A percentile compares a stretch with the other conserved stretches of the same genome.
These are phyloP conservation scores for Dipodomys merriami DNA, from an alignment of 2,113 vertebrate genomes.

Conservation along the genomic window DNA sequence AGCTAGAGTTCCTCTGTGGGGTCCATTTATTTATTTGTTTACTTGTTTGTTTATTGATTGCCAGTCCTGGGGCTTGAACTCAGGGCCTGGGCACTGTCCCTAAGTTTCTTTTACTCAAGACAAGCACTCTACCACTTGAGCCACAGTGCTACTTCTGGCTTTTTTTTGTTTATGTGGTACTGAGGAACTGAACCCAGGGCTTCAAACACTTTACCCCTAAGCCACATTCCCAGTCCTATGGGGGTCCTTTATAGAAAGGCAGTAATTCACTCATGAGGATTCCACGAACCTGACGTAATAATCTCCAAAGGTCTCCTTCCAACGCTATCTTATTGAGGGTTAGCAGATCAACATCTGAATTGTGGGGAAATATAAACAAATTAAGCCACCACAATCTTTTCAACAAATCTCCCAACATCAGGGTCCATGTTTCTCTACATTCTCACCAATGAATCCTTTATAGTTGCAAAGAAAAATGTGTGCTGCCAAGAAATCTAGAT, in stretches of 20 bases:
- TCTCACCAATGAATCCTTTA: constrained; percentile 53
- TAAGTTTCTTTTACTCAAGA: too few relatives aligned
- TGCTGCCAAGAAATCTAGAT: constrained; percentile 49
- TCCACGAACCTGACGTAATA: not conserved
- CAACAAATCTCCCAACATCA: not conserved
- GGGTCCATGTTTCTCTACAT: constrained; percentile 58
- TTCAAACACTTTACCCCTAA: too few relatives aligned
- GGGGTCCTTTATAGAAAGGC: not conserved
- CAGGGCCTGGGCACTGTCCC: too few relatives aligned
- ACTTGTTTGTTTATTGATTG: not conserved
- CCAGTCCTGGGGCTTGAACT: too few relatives aligned
- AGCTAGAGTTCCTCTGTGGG: not conserved
- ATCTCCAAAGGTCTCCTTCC: not conserved
- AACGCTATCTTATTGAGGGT: not conserved
- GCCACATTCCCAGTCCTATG: too few relatives aligned
- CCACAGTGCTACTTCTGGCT: too few relatives aligned
- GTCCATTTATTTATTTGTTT: not conserved
- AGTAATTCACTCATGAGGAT: not conserved
- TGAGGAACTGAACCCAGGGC: too few relatives aligned
- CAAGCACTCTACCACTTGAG: too few relatives aligned
- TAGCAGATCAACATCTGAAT: not conserved
- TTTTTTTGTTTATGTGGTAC: too few relatives aligned
- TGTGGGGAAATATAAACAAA: not conserved
- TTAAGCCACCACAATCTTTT: too few relatives aligned
- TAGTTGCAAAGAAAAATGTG: constrained; percentile 15